Evolutionary conservation across 2,797 vertebrate genomes (phyloP).

Genomic region (Pelodytes ibericus): DNA sequence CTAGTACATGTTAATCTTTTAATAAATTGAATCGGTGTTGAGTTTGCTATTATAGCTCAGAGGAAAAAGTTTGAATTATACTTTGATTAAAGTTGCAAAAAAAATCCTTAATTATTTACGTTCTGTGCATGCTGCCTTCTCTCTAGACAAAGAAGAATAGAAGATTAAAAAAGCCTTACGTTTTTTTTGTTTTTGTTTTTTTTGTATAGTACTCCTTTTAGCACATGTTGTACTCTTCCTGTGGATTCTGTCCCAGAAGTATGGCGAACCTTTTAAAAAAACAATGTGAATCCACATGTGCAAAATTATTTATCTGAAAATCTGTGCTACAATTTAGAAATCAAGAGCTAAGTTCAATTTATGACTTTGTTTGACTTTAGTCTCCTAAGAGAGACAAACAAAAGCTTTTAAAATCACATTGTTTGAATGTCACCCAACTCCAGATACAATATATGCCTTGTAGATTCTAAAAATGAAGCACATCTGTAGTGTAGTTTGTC

Average conservation of each 20-base stretch:
- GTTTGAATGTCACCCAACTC: background rate
- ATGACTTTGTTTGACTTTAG: background rate
- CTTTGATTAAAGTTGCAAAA: no score
- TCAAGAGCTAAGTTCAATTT: background rate
- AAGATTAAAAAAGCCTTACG: background rate
- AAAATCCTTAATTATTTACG: no score
- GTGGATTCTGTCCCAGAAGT: constrained; percentile 2
- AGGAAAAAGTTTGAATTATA: no score
- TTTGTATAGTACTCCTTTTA: background rate
- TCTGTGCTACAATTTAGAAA: background rate
- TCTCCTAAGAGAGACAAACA: background rate
- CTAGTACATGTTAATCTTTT: no score
- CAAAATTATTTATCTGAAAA: constrained; percentile 21
- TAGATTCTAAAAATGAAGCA: background rate
- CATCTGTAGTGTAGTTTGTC: background rate
- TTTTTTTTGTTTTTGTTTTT: constrained; percentile 4
- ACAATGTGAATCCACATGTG: constrained; percentile 8
- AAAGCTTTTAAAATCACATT: constrained; percentile 35
- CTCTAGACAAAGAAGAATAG: background rate
- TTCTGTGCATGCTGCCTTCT: background rate
- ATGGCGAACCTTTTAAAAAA: background rate
- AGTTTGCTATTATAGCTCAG: no score
- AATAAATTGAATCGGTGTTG: no score
- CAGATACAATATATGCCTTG: background rate
- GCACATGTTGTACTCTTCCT: background rate